Conservation (phyloP, 2,888 invertebrate species). For the Synanthedon tipuliformis region DNA sequence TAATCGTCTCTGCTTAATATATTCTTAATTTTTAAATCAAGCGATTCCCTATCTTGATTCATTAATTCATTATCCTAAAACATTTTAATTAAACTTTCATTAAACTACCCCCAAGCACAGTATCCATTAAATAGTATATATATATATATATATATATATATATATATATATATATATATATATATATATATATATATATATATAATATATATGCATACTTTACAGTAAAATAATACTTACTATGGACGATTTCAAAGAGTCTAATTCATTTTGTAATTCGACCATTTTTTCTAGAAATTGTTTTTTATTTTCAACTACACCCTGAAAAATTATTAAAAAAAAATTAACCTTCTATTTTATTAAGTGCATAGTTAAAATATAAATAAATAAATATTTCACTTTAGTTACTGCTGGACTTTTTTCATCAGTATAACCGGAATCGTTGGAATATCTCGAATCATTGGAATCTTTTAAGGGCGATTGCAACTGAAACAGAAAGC, state of each 20-base stretch:
- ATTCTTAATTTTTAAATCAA: no score
- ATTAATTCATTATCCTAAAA: no score
- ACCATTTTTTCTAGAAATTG: constrained; percentile 26
- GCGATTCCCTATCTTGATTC: no score
- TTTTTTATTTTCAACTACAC: constrained; percentile 9
- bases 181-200: no score
- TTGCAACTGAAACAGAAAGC: no score
- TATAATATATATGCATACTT: no score
- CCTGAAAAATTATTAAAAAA: neutral
- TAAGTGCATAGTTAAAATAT: neutral
- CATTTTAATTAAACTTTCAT: no score
- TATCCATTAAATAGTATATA: no score
- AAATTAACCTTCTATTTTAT: neutral
- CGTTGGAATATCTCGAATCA: constrained; percentile 22
- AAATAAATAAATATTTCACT: neutral
- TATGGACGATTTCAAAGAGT: constrained; percentile 17
- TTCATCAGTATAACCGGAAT: constrained; percentile 38
- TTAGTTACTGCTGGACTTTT: constrained; percentile 12
- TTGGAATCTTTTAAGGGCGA: no score
- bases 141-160: no score
- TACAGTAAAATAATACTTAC: constrained; percentile 11
- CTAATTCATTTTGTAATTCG: constrained; percentile 33
- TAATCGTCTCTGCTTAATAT: neutral
- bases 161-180: no score
- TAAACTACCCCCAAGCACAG: no score